phyloP scores from a whole-genome alignment of 2,888 invertebrate species.

The Vesta saturnalis region DNA sequence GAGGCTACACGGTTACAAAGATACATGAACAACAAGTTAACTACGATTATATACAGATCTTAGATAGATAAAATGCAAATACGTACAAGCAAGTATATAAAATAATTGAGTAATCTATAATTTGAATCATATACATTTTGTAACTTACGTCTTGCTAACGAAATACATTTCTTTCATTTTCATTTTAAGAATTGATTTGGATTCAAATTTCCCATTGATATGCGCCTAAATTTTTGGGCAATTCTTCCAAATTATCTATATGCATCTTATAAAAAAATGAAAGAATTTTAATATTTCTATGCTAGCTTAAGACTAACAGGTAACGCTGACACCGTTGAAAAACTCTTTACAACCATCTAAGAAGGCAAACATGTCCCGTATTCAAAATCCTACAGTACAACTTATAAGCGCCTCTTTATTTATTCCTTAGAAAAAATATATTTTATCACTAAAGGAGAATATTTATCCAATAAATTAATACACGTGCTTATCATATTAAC shows the following conservation, averaged over 20 bases:
- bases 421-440: slow-evolving; percentile 56
- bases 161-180: slow-evolving; percentile 29
- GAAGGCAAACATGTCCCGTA: slow-evolving; percentile 57
- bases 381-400: slow-evolving; percentile 48
- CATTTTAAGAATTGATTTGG: slow-evolving; percentile 17
- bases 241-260: slow-evolving; percentile 22
- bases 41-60: slow-evolving; percentile 60
- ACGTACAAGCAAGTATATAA: slow-evolving; percentile 64
- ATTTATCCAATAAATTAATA: slow-evolving; percentile 34
- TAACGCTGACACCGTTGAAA: slow-evolving; percentile 59
- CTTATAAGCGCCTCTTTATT: slow-evolving; percentile 41
- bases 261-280: slow-evolving; percentile 24
- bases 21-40: slow-evolving; percentile 57
- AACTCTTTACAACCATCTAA: slow-evolving; percentile 51
- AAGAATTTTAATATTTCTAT: slow-evolving; percentile 22
- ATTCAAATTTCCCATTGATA: slow-evolving; percentile 30
- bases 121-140: slow-evolving; percentile 63
- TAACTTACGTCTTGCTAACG: slow-evolving; percentile 57
- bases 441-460: slow-evolving; percentile 58
- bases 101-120: slow-evolving; percentile 62
- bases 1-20: slow-evolving; percentile 49
- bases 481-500: slow-evolving; percentile 33
- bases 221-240: slow-evolving; percentile 27
- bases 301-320: slow-evolving; percentile 53
- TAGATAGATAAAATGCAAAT: slow-evolving; percentile 61